Evolutionary conservation across 1,140 invertebrate species (phyloP).

Genomic region (Xylocopa sonorina): DNA sequence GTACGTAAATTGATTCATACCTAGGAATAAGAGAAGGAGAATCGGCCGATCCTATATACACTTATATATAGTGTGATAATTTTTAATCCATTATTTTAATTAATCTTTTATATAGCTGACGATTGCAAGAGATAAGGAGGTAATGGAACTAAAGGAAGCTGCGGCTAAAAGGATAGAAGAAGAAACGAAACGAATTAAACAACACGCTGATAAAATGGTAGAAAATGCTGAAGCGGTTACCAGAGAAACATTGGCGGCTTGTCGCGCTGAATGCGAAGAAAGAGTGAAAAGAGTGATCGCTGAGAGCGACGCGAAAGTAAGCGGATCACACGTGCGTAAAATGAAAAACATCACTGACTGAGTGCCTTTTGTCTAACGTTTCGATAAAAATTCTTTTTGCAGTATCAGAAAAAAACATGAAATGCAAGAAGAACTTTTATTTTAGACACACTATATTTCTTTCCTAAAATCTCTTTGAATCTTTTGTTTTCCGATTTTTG

Average conservation of each 20-base stretch:
- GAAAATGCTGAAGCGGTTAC: constrained; percentile 75
- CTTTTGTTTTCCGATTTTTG: constrained; percentile 19
- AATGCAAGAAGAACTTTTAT: not conserved
- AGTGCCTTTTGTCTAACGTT: constrained; percentile 20
- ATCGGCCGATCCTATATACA: too few species aligned
- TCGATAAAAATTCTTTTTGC: not conserved
- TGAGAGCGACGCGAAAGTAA: constrained; percentile 75
- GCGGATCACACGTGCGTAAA: constrained; percentile 49
- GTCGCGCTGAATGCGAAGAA: constrained; percentile 74
- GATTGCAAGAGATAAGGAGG: constrained; percentile 66
- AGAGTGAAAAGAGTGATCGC: constrained; percentile 71
- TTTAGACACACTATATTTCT: not conserved
- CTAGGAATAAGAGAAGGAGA: too few species aligned
- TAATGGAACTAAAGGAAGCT: constrained; percentile 68
- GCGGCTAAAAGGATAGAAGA: constrained; percentile 70
- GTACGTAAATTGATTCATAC: constrained; percentile 51
- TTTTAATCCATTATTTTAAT: not conserved
- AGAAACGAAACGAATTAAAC: constrained; percentile 68
- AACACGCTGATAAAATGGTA: constrained; percentile 73
- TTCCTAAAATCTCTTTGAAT: constrained; percentile 5
- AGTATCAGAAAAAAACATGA: not conserved
- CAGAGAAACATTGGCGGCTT: constrained; percentile 73
- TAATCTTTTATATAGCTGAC: constrained; percentile 59
- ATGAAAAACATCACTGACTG: constrained; percentile 54
- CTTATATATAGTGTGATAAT: too few species aligned